Base-by-base conservation (phyloP, 2,113 vertebrate species). In the Grallaria varia region DNA sequence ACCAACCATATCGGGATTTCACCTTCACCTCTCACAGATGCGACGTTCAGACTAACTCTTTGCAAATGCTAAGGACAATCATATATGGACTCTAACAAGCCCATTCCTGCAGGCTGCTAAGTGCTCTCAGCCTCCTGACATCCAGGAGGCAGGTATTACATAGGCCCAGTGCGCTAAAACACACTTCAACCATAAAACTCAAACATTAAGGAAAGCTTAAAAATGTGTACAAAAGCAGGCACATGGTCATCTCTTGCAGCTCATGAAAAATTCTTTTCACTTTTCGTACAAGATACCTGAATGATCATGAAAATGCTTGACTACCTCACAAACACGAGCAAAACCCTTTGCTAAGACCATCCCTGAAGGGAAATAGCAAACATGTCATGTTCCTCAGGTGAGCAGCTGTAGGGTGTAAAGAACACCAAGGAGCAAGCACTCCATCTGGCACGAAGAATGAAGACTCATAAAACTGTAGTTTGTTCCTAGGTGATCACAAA, bases 61-160 rank as follows among this genome's bases (percentile, higher is more conserved):
- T 79, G 76, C n/a, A 50, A 78, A 37, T 23, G 44, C 35, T 28
- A n/a, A 79, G 63, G 68, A 49, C 42, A 77, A 37, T 23, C 50
- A 35, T 0, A 10, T 13, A 42, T 1, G 4, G 55, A n/a, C 35
- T 10, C 28, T 25, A 40, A 19, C 12, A 35, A 16, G 10, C 7
- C 35, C 27, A 28, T 31, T 83, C 31, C 50, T 69, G 23, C 11
- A 58, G 44, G 28, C 0, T 31, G 35, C 24, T 9, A 45, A 83
- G 59, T 27, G 63, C 55, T 59, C 79, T 88, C 63, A 66, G 64
- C 24, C 44, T 59, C 58, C 40, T 23, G 52, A 49, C 7, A 6
- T 15, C 4, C 73, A 50, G 50, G 9, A 77, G 17, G 47, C 21
- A 81, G 27, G 39, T 3, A 23, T 30, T 4, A 11, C 76, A 63